Evolutionary conservation across 2,113 vertebrate species (phyloP), one percentile per base, ranked within the genome.

Genomic region (Coptodon bakossiorum): DNA sequence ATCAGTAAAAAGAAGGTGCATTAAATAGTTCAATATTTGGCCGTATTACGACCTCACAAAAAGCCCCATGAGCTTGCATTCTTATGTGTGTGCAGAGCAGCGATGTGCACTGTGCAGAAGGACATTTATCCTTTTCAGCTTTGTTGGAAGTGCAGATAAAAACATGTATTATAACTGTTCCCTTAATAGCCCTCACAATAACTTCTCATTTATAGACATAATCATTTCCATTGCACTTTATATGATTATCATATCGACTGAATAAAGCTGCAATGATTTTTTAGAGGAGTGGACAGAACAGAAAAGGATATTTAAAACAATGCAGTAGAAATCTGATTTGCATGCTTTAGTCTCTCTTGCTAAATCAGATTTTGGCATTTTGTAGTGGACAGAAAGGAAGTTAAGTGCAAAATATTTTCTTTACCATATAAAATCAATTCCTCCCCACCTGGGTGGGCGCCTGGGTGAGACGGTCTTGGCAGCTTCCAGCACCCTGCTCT

Each of bases 311-410:
- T 86, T 71, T 80, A 22, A 84, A 73, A 85, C 86, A 80, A 89
- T 79, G 34, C 84, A 61, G 36, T 59, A 61, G 17, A 88, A 90
- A 94, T 90, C 82, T 4, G 63, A 91, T 91, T 86, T 91, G 45
- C 27, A 52, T 52, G 66, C 83, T 53, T 17, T 31, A 82, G 19
- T 38, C 45, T 38, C 63, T 83, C 53, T 84, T 73, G 54, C 52
- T 9, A 40, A 81, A 86, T 93, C 86, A 87, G 66, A 83, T 82
- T 88, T 86, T 90, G 86, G 68, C 57, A 79, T 91, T 91, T 91
- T 52, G 27, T 31, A 34, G 82, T 22, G 79, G 82, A 91, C 61
- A 68, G 40, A 84, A 88, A 82, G 88, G 76, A 82, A 56, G 66
- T 78, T 85, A 86, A 89, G 61, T 81, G 71, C 83, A 84, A 83